A percentile compares a stretch with the other conserved stretches of the same genome.
Evolutionary conservation across 35 echinoderm and acorn worm species (phyloP).

Genomic region (Apostichopus parvimensis): DNA sequence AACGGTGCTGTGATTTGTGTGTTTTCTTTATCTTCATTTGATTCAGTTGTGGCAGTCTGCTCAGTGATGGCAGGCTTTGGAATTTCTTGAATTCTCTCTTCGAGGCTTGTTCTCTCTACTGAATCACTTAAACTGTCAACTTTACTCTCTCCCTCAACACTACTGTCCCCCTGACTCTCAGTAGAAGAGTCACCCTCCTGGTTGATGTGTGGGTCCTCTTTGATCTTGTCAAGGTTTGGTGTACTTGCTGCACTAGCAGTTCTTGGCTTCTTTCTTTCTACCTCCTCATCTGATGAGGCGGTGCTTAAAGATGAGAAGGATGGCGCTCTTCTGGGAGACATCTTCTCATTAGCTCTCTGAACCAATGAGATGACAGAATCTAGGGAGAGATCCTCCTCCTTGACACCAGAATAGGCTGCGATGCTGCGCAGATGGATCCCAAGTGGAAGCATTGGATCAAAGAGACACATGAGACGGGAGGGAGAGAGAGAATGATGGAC

Average conservation of each 20-base stretch:
- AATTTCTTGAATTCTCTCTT: slow-evolving; percentile 40
- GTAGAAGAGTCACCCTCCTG: slow-evolving; percentile 39
- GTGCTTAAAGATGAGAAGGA: slow-evolving; percentile 48
- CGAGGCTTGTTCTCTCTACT: slow-evolving; percentile 38
- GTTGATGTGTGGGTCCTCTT: slow-evolving; percentile 12
- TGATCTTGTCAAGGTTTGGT: slow-evolving; percentile 35
- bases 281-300: slow-evolving; percentile 35
- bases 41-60: neutral
- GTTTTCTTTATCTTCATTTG: slow-evolving; percentile 36
- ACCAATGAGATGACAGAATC: slow-evolving; percentile 61
- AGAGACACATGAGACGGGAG: slow-evolving; percentile 79
- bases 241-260: slow-evolving; percentile 20
- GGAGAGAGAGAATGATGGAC: slow-evolving; percentile 80
- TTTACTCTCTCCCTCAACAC: neutral
- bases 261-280: slow-evolving; percentile 41
- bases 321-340: slow-evolving; percentile 61
- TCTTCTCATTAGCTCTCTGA: slow-evolving; percentile 61
- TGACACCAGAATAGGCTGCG: slow-evolving; percentile 78
- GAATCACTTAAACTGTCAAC: slow-evolving; percentile 48
- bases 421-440: slow-evolving; percentile 78
- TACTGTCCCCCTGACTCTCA: slow-evolving; percentile 21
- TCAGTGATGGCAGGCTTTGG: neutral
- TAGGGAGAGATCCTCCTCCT: slow-evolving; percentile 75
- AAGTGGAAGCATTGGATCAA: slow-evolving; percentile 91
- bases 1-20: slow-evolving; percentile 10